Percentiles rank a stretch among this genome's conserved stretches.
Evolutionary conservation across 2,888 invertebrate genomes (phyloP).

Genomic region (Pemphredon lugubris): DNA sequence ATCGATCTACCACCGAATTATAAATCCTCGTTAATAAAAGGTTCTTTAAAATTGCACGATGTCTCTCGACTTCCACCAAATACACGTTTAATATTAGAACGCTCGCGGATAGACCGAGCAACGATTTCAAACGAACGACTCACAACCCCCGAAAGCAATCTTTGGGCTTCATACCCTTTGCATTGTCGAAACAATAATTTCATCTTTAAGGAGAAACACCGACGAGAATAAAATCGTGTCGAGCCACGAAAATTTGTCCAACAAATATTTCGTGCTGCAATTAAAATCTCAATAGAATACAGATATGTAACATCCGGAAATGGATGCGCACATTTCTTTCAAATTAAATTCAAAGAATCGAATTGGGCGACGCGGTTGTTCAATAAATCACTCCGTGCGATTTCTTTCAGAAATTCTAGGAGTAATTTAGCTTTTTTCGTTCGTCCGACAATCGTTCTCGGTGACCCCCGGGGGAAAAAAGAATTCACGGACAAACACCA

Average conservation of each 20-base stretch:
- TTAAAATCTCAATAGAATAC: too few species aligned
- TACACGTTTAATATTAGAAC: constrained; percentile 36
- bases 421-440: too few species aligned
- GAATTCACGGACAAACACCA: background rate
- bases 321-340: too few species aligned
- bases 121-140: constrained; percentile 12
- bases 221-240: too few species aligned
- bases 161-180: constrained; percentile 46
- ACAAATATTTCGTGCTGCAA: too few species aligned
- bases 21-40: constrained; percentile 42
- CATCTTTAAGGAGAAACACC: background rate
- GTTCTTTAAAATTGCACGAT: constrained; percentile 55
- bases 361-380: too few species aligned
- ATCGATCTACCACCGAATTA: constrained; percentile 26
- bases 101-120: constrained; percentile 23
- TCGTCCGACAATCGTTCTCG: background rate
- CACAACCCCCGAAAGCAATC: background rate
- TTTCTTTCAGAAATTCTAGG: too few species aligned
- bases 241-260: too few species aligned
- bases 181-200: background rate
- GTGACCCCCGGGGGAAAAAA: background rate
- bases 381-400: too few species aligned
- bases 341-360: too few species aligned
- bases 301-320: too few species aligned
- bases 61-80: constrained; percentile 41